A percentile compares a stretch with the other conserved stretches of the same genome.
Conservation (phyloP, 1,140 invertebrate genomes). For the Trichonephila clavipes region DNA sequence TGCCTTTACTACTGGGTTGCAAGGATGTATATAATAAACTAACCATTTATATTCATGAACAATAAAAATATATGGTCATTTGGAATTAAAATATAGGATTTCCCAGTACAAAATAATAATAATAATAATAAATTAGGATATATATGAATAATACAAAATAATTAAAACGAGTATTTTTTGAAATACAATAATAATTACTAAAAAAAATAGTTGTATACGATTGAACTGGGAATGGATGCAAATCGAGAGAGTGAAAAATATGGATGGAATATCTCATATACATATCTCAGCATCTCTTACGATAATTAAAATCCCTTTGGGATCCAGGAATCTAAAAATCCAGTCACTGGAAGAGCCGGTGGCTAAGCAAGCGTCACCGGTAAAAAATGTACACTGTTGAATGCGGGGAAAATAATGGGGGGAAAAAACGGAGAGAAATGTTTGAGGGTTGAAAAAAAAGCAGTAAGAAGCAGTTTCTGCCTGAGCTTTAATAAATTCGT, state of each 20-base stretch:
- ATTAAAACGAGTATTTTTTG: no score
- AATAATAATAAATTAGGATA: no score
- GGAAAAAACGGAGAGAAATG: constrained; percentile 19
- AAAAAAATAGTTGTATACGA: constrained; percentile 2
- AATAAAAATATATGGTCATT: no score
- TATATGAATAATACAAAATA: no score
- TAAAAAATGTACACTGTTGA: constrained; percentile 30
- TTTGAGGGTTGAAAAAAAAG: neutral
- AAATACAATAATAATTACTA: neutral
- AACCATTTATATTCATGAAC: no score
- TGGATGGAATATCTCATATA: constrained; percentile 48
- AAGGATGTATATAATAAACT: no score
- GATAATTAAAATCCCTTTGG: constrained; percentile 64
- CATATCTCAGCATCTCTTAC: constrained; percentile 37
- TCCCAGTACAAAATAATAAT: no score
- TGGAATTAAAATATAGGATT: no score
- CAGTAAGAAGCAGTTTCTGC: neutral
- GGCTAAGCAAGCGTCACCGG: neutral
- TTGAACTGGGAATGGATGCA: neutral
- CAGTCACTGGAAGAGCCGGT: constrained; percentile 5
- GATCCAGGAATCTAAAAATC: constrained; percentile 38
- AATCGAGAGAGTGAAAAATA: neutral
- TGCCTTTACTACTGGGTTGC: no score
- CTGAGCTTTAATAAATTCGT: constrained; percentile 52
- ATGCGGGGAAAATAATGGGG: neutral